Conservation (phyloP, 2,888 invertebrate species). For the Cantharis flavilabris region DNA sequence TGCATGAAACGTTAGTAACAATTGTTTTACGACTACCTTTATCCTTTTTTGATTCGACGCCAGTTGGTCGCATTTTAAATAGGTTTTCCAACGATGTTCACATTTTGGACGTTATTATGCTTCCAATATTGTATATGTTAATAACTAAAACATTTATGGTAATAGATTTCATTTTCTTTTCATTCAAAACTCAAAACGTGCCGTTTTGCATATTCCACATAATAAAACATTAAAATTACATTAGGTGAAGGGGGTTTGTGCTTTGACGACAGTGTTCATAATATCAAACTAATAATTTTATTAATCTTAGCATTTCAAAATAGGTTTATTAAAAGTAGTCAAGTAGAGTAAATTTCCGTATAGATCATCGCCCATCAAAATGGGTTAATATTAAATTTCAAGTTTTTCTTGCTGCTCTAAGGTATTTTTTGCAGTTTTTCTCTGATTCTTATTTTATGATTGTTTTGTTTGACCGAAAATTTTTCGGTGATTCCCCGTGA, state of each 20-base stretch:
- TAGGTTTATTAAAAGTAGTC: too few relatives aligned
- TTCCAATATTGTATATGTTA: conserved; percentile 49
- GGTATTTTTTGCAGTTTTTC: too few relatives aligned
- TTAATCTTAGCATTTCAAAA: not conserved
- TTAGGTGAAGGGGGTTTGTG: not conserved
- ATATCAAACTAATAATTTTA: not conserved
- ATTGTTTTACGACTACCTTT: conserved; percentile 61
- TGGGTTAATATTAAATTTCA: too few relatives aligned
- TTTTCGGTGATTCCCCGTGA: too few relatives aligned
- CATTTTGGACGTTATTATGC: conserved; percentile 60
- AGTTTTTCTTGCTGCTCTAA: too few relatives aligned
- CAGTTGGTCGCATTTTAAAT: conserved; percentile 66
- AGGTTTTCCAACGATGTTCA: conserved; percentile 64
- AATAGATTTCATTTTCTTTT: conserved; percentile 39
- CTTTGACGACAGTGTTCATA: not conserved
- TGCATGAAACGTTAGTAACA: conserved; percentile 58
- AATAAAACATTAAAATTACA: not conserved
- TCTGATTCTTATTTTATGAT: too few relatives aligned
- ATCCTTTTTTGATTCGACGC: conserved; percentile 66
- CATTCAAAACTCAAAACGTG: not conserved
- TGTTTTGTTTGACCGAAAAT: too few relatives aligned
- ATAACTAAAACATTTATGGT: conserved; percentile 56
- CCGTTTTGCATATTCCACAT: not conserved
- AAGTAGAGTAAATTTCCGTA: too few relatives aligned
- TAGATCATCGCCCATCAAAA: too few relatives aligned